Percentiles rank a stretch among this genome's conserved stretches.
Conservation (phyloP, 35 echinoderm and acorn worm species). For the Apostichopus japonicus region DNA sequence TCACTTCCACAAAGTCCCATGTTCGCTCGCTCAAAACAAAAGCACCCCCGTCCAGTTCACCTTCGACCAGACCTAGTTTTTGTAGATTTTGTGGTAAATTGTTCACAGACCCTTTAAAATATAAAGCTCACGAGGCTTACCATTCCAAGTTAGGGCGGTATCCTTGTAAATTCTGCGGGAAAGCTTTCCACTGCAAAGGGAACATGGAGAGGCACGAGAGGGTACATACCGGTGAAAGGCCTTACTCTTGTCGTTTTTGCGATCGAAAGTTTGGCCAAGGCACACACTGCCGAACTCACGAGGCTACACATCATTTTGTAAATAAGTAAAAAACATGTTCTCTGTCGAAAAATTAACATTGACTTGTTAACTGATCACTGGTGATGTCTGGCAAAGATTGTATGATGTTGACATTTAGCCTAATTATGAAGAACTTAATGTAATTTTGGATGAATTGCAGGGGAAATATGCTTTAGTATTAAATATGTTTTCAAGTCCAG, state of each 20-base stretch:
- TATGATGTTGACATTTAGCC: too few relatives aligned
- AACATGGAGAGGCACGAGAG: conserved; percentile 11
- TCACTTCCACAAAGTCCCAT: neutral
- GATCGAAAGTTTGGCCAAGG: neutral
- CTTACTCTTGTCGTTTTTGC: conserved; percentile 26
- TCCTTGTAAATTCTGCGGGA: conserved; percentile 16
- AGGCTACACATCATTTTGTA: neutral
- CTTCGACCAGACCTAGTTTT: neutral
- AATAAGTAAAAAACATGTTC: neutral
- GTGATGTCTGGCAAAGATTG: too few relatives aligned
- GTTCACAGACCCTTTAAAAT: conserved; percentile 28
- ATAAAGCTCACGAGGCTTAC: conserved; percentile 42
- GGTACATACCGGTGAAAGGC: conserved; percentile 56
- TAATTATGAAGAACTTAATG: too few relatives aligned
- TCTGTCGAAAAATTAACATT: neutral
- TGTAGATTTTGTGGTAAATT: conserved; percentile 35
- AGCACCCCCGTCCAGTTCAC: neutral
- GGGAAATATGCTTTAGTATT: too few relatives aligned
- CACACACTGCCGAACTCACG: neutral
- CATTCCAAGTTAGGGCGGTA: neutral
- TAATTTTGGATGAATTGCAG: too few relatives aligned
- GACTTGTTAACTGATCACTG: too few relatives aligned
- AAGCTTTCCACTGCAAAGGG: conserved; percentile 24
- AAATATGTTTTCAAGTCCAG: too few relatives aligned
- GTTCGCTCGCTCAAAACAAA: neutral